Conservation (phyloP, 2,888 invertebrate species). For the Mycalesis mineus region DNA sequence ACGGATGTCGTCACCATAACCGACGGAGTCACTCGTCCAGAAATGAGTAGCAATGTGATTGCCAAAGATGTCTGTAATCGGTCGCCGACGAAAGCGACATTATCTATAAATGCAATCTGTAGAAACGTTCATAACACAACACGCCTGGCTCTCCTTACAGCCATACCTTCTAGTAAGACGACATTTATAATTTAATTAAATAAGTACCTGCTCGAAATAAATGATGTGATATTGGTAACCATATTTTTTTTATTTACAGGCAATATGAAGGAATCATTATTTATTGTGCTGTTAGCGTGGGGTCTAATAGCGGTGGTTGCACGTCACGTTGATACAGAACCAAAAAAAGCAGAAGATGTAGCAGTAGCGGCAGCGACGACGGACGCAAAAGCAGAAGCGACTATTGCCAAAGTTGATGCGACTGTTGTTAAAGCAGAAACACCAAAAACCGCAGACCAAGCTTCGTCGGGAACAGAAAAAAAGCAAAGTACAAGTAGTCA, state of each 20-base stretch:
- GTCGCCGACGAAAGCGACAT: conserved; percentile 64
- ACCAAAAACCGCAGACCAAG: conserved; percentile 49
- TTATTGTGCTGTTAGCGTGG: conserved; percentile 52
- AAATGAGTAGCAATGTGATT: conserved; percentile 69
- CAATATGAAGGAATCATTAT: conserved; percentile 56
- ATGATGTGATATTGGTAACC: neutral
- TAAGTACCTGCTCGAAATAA: neutral
- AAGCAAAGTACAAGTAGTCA: conserved; percentile 62
- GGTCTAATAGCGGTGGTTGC: conserved; percentile 46
- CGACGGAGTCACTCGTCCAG: conserved; percentile 67
- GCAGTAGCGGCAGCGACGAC: conserved; percentile 20
- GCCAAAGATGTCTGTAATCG: conserved; percentile 72
- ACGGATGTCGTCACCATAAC: conserved; percentile 60
- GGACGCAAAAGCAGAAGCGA: conserved; percentile 23
- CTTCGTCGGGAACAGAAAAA: conserved; percentile 72
- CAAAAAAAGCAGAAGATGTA: conserved; percentile 29
- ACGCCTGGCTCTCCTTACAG: conserved; percentile 46
- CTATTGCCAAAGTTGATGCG: neutral
- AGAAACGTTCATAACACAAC: conserved; percentile 62
- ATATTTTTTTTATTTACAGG: conserved; percentile 34
- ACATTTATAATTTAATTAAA: conserved; percentile 2
- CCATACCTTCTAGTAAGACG: conserved; percentile 46
- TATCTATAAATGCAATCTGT: conserved; percentile 72
- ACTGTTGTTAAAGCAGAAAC: conserved; percentile 25
- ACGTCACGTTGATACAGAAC: conserved; percentile 53